phyloP scores from a whole-genome alignment of 2,797 vertebrate species.

The Dicrostonyx torquatus region DNA sequence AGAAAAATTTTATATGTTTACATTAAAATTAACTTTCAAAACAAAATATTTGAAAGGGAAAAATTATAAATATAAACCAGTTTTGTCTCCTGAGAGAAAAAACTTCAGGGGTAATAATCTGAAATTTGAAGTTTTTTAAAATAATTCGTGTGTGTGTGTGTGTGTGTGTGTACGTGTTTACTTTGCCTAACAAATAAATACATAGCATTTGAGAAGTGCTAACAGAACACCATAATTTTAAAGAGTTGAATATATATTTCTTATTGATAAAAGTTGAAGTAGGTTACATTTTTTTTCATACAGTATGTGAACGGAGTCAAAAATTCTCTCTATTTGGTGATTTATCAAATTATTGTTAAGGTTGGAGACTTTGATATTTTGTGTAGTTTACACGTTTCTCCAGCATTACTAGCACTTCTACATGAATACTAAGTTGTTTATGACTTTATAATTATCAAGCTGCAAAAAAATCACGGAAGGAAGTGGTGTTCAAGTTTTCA shows the following conservation, averaged over 20 bases:
- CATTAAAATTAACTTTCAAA: not conserved
- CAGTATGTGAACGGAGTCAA: not conserved
- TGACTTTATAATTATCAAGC: not conserved
- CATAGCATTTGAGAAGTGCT: not conserved
- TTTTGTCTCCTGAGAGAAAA: not conserved
- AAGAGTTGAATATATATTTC: not conserved
- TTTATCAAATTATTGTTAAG: not conserved
- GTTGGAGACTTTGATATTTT: not conserved
- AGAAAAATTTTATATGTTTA: not conserved
- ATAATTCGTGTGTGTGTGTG: not conserved
- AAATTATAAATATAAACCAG: not conserved
- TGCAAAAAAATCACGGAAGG: not conserved
- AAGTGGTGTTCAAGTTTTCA: no score
- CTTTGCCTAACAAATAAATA: not conserved
- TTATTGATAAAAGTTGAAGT: not conserved
- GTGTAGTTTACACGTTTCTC: not conserved
- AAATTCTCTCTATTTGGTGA: not conserved
- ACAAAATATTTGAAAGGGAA: not conserved
- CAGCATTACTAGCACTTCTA: not conserved
- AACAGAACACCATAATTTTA: not conserved
- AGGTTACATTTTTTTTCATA: not conserved
- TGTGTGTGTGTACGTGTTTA: not conserved
- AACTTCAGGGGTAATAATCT: not conserved
- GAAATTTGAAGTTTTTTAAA: not conserved
- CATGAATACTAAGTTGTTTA: not conserved